Percentiles rank a stretch among this genome's conserved stretches.
Evolutionary conservation across 2,888 invertebrate genomes (phyloP).

Genomic region (Andrena camellia): DNA sequence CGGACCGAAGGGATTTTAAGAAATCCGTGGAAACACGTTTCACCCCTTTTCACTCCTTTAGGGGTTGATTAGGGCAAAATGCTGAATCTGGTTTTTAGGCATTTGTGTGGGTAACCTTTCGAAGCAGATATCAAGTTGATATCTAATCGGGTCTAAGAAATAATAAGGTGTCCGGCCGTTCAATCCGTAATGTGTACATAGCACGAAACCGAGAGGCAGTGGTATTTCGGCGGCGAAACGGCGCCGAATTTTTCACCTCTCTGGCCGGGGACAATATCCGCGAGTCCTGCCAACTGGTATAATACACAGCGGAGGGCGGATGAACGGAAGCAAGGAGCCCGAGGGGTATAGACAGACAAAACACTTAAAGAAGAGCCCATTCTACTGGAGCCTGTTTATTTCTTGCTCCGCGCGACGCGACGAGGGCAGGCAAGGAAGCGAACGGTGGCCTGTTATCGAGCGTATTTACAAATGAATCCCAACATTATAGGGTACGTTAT

Average conservation of each 20-base stretch:
- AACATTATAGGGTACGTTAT: slow-evolving; percentile 48
- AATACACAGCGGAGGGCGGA: slow-evolving; percentile 17
- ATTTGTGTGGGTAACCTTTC: too few relatives aligned
- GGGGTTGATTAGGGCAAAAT: too few relatives aligned
- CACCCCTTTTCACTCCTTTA: too few relatives aligned
- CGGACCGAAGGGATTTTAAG: too few relatives aligned
- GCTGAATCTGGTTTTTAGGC: too few relatives aligned
- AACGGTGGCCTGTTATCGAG: slow-evolving; percentile 46
- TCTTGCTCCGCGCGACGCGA: slow-evolving; percentile 29
- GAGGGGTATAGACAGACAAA: slow-evolving; percentile 36
- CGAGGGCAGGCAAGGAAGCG: slow-evolving; percentile 44
- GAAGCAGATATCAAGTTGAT: too few relatives aligned
- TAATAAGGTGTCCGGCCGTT: too few relatives aligned
- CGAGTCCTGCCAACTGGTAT: slow-evolving; percentile 6
- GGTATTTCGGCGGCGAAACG: slow-evolving; percentile 22
- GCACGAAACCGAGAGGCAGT: slow-evolving; percentile 27
- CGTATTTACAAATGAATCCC: slow-evolving; percentile 53
- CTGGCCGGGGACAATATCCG: slow-evolving; percentile 21
- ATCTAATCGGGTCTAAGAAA: too few relatives aligned
- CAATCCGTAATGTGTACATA: slow-evolving; percentile 6
- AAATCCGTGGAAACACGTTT: too few relatives aligned
- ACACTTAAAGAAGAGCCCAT: slow-evolving; percentile 57
- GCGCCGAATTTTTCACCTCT: slow-evolving; percentile 11
- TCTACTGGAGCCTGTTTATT: slow-evolving; percentile 43
- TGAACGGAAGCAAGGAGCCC: slow-evolving; percentile 50